These are phyloP conservation scores for Clarias fuscus DNA, from an alignment of 2,797 vertebrate genomes.

Conservation along the genomic window DNA sequence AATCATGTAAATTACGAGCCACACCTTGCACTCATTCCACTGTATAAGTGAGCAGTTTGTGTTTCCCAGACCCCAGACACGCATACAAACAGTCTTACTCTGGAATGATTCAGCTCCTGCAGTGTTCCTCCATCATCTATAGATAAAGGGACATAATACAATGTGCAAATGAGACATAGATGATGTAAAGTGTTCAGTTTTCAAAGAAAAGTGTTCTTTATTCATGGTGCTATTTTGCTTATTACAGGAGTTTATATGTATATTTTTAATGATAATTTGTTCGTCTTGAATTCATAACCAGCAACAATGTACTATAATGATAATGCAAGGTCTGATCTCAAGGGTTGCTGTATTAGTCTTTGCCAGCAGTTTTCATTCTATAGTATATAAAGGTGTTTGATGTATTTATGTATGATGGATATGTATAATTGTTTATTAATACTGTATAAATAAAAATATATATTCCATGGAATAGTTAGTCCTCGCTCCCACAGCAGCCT, in stretches of 20 bases:
- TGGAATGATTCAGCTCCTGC: background rate
- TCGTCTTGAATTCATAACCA: background rate
- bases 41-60: background rate
- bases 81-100: background rate
- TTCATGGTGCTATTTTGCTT: constrained; percentile 57
- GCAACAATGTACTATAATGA: background rate
- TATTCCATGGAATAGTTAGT: no score
- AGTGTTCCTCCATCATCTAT: background rate
- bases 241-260: background rate
- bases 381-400: background rate
- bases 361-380: background rate
- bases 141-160: background rate
- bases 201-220: background rate
- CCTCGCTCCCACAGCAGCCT: no score
- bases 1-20: background rate
- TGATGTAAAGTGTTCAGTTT: background rate
- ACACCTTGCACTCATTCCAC: background rate
- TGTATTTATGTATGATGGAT: constrained; percentile 39
- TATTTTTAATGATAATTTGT: background rate
- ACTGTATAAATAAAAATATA: constrained; percentile 18
- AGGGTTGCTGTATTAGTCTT: background rate
- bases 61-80: background rate
- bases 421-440: constrained; percentile 19
- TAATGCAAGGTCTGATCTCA: background rate
- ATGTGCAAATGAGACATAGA: no score